These are phyloP conservation scores for Rafetus swinhoei DNA, from an alignment of 2,113 vertebrate species.

Conservation along the genomic window DNA sequence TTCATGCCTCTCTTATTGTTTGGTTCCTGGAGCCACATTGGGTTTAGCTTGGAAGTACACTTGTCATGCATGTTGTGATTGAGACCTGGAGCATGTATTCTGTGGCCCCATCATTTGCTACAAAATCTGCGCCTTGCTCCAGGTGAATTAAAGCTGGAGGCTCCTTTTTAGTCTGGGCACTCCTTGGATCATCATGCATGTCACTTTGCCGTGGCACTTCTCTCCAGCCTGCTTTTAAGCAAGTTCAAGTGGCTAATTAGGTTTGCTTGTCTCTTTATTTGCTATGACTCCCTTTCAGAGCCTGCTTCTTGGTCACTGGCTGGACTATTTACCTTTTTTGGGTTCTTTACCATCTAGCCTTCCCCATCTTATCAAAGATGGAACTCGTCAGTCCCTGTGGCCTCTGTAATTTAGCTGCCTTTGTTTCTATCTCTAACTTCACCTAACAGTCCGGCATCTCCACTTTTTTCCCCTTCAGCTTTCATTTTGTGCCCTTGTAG, in stretches of 20 bases:
- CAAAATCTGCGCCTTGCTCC: neutral
- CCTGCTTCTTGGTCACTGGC: neutral
- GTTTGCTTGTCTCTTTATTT: neutral
- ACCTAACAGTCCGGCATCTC: neutral
- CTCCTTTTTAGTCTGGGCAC: neutral
- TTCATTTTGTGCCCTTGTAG: neutral
- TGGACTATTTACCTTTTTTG: neutral
- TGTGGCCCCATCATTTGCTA: neutral
- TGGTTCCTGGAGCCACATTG: neutral
- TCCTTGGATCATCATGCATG: neutral
- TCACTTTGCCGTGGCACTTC: neutral
- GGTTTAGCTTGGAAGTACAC: neutral
- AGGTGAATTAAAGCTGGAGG: neutral
- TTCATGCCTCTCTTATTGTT: neutral
- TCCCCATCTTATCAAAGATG: rapidly evolving
- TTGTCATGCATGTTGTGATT: neutral
- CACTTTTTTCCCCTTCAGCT: neutral
- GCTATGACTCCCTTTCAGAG: neutral
- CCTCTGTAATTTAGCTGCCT: neutral
- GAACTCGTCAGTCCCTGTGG: neutral
- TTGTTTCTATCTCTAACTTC: neutral
- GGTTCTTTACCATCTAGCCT: neutral
- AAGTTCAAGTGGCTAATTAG: neutral
- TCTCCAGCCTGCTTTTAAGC: neutral
- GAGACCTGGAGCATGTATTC: neutral